These are phyloP conservation scores for Poeciliopsis prolifica DNA, from an alignment of 2,113 vertebrate genomes.

Conservation along the genomic window DNA sequence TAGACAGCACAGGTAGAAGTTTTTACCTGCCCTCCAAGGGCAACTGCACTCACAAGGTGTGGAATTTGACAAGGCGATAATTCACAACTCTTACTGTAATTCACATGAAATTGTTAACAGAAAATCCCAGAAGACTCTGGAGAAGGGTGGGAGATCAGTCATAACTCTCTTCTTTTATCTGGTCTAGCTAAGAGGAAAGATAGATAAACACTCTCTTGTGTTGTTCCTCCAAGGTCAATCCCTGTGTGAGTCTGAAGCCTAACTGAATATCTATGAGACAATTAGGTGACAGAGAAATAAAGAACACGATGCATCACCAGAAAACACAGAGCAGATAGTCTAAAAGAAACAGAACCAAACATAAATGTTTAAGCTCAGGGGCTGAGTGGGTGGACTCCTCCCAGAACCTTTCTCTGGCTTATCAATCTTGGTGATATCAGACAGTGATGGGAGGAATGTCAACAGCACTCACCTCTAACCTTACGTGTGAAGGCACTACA, in stretches of 20 bases:
- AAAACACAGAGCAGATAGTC: slow-evolving; percentile 11
- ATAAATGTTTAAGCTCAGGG: slow-evolving; percentile 73
- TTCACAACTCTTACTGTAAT: slow-evolving; percentile 64
- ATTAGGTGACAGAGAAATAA: slow-evolving; percentile 41
- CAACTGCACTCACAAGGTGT: slow-evolving; percentile 61
- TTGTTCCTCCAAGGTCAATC: slow-evolving; percentile 65
- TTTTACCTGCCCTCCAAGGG: slow-evolving; percentile 32
- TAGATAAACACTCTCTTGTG: slow-evolving; percentile 70
- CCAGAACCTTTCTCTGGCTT: slow-evolving; percentile 50
- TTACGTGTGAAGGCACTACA: slow-evolving; percentile 71
- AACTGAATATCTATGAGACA: slow-evolving; percentile 58
- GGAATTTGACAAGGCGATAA: slow-evolving; percentile 71
- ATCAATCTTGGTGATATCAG: slow-evolving; percentile 76
- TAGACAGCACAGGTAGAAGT: slow-evolving; percentile 28
- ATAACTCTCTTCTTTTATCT: slow-evolving; percentile 69
- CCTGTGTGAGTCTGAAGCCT: slow-evolving; percentile 52
- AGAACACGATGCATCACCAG: slow-evolving; percentile 13
- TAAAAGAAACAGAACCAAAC: slow-evolving; percentile 40
- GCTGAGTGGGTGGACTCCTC: slow-evolving; percentile 53
- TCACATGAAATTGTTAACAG: slow-evolving; percentile 64
- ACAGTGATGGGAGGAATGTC: slow-evolving; percentile 76
- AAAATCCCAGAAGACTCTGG: slow-evolving; percentile 50
- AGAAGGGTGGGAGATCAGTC: slow-evolving; percentile 63
- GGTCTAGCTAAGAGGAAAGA: slow-evolving; percentile 62
- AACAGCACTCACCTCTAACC: slow-evolving; percentile 74